Conservation (phyloP, 2,888 invertebrate genomes). For the Anoncus sp. region DNA sequence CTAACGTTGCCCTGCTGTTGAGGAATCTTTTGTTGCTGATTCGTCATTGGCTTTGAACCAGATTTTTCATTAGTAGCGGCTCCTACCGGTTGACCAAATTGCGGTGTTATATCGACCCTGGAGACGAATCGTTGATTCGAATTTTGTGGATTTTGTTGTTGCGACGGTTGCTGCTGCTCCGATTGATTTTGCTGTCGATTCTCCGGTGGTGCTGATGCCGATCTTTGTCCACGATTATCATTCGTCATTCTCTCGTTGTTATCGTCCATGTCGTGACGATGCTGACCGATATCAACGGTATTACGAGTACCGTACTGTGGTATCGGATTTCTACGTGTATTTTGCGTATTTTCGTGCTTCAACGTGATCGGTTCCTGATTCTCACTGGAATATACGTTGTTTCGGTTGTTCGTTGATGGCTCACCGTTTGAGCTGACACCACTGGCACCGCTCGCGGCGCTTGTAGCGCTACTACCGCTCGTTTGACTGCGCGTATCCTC, state of each 20-base stretch:
- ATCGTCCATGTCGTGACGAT: constrained; percentile 84
- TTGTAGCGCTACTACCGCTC: constrained; percentile 79
- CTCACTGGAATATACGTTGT: neutral
- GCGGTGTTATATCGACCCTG: constrained; percentile 78
- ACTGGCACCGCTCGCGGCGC: constrained; percentile 77
- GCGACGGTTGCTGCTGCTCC: constrained; percentile 68
- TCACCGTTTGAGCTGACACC: constrained; percentile 79
- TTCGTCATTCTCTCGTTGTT: constrained; percentile 82
- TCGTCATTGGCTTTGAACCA: constrained; percentile 62
- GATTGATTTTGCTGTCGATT: constrained; percentile 82
- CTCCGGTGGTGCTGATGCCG: constrained; percentile 92
- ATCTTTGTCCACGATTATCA: constrained; percentile 86
- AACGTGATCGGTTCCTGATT: neutral
- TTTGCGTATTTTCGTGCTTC: constrained; percentile 41
- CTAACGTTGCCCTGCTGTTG: constrained; percentile 86
- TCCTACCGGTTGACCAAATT: constrained; percentile 81
- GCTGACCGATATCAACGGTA: constrained; percentile 91
- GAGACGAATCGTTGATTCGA: constrained; percentile 74
- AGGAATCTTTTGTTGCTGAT: constrained; percentile 63
- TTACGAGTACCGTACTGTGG: constrained; percentile 90
- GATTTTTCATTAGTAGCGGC: too few relatives aligned
- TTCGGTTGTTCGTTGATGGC: constrained; percentile 67
- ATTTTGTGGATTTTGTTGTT: constrained; percentile 76
- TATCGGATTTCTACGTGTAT: constrained; percentile 80
- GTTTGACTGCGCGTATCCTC: constrained; percentile 80